Conservation (phyloP, 2,888 invertebrate species). For the Siphlonurus alternatus region DNA sequence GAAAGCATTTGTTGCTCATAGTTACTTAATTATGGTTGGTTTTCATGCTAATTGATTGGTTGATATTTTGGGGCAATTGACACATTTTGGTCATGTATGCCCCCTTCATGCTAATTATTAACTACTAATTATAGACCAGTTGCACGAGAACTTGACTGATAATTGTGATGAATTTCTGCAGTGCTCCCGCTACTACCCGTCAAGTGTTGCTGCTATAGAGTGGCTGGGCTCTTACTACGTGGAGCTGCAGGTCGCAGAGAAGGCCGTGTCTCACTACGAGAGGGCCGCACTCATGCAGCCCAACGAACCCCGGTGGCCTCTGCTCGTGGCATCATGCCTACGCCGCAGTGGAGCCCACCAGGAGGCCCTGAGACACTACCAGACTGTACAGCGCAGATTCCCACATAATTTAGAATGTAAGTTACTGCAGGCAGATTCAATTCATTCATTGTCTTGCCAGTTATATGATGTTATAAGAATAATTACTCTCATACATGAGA, state of each 20-base stretch:
- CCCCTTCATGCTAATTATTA: too few species aligned
- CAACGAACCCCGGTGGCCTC: slow-evolving; percentile 65
- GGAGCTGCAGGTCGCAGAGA: slow-evolving; percentile 75
- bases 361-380: slow-evolving; percentile 65
- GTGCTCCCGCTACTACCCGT: slow-evolving; percentile 53
- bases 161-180: slow-evolving; percentile 27
- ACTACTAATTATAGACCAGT: too few species aligned
- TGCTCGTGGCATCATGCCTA: slow-evolving; percentile 73
- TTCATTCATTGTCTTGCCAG: background rate
- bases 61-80: too few species aligned
- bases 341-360: slow-evolving; percentile 70
- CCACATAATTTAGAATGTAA: slow-evolving; percentile 89
- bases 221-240: slow-evolving; percentile 83
- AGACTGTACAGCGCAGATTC: slow-evolving; percentile 70
- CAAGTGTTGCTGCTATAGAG: slow-evolving; percentile 59
- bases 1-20: too few species aligned
- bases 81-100: background rate
- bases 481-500: background rate
- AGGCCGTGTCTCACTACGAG: slow-evolving; percentile 68
- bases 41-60: too few species aligned
- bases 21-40: too few species aligned
- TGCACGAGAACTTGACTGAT: too few species aligned
- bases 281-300: slow-evolving; percentile 60
- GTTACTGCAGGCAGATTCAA: slow-evolving; percentile 23
- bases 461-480: background rate